Base-by-base conservation (phyloP, 2,113 vertebrate genomes). In the Pardalotus punctatus region DNA sequence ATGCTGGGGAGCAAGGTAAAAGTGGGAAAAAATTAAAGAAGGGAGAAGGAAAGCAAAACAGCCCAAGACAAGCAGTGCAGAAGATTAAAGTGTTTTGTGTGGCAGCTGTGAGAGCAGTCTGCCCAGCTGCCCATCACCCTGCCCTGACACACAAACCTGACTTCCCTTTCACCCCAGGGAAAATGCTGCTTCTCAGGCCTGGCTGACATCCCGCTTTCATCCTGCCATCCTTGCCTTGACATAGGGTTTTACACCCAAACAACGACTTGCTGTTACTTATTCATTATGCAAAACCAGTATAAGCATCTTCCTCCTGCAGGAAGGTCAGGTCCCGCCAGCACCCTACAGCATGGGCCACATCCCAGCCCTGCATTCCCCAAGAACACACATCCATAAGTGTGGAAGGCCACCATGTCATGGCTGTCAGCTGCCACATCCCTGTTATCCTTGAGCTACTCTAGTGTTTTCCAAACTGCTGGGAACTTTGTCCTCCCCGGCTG, bases 151-250 rank as follows among this genome's bases (percentile, higher is more conserved):
- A 40, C 11, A 80, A 65, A 61, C 13, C 8, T 11, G 20, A 62
- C 43, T 84, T 0, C 4, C 15, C 19, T 79, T 80, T 54, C 0
- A 0, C 45, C 20, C 24, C 25, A 25, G 43, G n/a, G 51, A 33
- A 84, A 92, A 38, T 7, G 33, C 35, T 38, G 38, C 4, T 86
- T 62, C 67, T 82, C 43, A 51, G 25, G 33, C 60, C 28, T 70
- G 23, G 50, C 28, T 64, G 48, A 81, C 57, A 69, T 17, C 3
- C 70, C 56, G 62, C 62, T 95, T 90, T 81, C 67, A 81, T 58
- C 54, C 35, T 53, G 40, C 43, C 27, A 11, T 15, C 56, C 65
- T 81, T 61, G 36, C 3, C 3, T 4, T 47, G 45, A 60, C 73
- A 17, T 27, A 33, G 2, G 22, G 36, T 29, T 95, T 90, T 36